Percentiles rank a stretch among this genome's conserved stretches.
These are phyloP conservation scores for Drosophila arawakana DNA, from an alignment of 1,140 invertebrate species.

Conservation along the genomic window DNA sequence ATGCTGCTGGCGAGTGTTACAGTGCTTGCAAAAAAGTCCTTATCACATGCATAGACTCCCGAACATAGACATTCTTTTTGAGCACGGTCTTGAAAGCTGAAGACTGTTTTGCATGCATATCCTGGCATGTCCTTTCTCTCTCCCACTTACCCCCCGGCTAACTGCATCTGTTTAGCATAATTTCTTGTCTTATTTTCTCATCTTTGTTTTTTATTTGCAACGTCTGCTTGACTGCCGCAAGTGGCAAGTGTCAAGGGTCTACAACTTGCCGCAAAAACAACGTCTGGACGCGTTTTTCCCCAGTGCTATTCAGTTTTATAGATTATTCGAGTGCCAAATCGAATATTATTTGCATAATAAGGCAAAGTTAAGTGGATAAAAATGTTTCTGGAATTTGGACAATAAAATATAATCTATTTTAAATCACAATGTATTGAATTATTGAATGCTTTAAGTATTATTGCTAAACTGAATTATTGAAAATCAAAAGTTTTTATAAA, in stretches of 20 bases:
- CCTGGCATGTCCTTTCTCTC: constrained; percentile 24
- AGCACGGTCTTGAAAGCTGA: constrained; percentile 13
- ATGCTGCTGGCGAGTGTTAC: constrained; percentile 38
- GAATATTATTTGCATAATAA: constrained; percentile 18
- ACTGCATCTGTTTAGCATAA: constrained; percentile 80
- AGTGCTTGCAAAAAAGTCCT: constrained; percentile 60
- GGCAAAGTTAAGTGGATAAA: neutral
- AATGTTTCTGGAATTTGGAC: neutral
- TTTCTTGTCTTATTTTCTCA: constrained; percentile 59
- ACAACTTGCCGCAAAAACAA: constrained; percentile 60
- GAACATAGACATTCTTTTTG: constrained; percentile 10
- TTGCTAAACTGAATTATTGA: neutral
- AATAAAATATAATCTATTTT: neutral
- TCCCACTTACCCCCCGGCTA: constrained; percentile 24
- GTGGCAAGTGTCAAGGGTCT: constrained; percentile 48
- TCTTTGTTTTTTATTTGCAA: neutral
- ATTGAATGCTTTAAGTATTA: too few species aligned
- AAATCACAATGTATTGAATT: neutral
- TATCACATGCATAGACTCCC: constrained; percentile 48
- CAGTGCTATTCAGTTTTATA: constrained; percentile 24
- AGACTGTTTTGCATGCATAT: constrained; percentile 66
- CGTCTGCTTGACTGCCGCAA: constrained; percentile 25
- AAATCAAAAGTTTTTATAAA: too few species aligned
- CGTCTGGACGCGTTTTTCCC: constrained; percentile 40
- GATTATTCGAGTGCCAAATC: constrained; percentile 31